Conservation (phyloP, 2,797 vertebrate genomes). For the Taeniopygia guttata region DNA sequence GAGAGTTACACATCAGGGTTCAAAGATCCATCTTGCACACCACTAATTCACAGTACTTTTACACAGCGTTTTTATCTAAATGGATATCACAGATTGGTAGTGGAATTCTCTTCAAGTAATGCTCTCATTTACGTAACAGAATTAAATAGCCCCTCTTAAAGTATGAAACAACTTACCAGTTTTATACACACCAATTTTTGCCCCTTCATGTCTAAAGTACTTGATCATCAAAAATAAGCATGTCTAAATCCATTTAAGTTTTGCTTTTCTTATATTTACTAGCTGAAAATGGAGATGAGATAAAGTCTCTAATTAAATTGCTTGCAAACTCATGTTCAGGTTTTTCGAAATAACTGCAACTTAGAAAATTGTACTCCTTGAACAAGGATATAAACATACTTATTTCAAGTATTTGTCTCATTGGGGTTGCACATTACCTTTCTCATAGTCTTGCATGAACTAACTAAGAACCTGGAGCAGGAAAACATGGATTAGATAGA, state of each 20-base stretch:
- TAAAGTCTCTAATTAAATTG: background rate
- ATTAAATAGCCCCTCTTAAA: background rate
- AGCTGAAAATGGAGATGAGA: background rate
- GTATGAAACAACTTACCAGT: background rate
- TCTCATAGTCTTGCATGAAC: background rate
- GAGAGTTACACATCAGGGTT: background rate
- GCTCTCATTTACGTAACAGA: background rate
- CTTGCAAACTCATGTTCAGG: background rate
- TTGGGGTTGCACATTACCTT: background rate
- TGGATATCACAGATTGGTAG: background rate
- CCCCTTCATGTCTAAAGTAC: background rate
- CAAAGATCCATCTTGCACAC: background rate
- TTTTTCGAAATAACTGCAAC: background rate
- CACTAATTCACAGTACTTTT: background rate
- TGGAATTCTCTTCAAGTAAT: background rate
- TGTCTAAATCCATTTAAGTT: background rate
- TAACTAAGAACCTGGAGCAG: background rate
- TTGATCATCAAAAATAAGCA: background rate
- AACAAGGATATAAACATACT: background rate
- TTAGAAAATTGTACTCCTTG: background rate
- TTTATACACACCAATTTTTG: background rate
- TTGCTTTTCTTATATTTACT: background rate
- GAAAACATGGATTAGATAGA: background rate
- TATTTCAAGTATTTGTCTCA: background rate
- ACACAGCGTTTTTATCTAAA: background rate